Conservation (phyloP, 2,888 invertebrate species). For the Gibbula magus region DNA sequence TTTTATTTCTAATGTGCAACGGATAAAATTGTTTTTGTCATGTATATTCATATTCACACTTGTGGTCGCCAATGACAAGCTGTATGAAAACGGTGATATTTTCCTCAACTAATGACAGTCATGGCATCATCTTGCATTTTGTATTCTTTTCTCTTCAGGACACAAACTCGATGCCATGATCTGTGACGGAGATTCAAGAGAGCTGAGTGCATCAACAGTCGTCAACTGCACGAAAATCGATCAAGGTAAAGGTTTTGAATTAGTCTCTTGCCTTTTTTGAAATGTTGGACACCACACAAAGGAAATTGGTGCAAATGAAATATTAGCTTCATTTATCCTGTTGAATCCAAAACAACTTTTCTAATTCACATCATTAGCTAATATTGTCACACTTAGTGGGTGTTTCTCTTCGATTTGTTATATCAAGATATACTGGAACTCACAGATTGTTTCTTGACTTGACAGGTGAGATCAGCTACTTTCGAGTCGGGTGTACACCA, state of each 20-base stretch:
- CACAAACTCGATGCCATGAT: slow-evolving; percentile 53
- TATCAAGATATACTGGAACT: too few species aligned
- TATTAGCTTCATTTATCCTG: too few species aligned
- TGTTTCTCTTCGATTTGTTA: not conserved
- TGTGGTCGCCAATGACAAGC: too few species aligned
- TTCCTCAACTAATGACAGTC: too few species aligned
- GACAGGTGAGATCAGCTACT: slow-evolving; percentile 53
- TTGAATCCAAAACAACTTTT: not conserved
- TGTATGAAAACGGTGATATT: too few species aligned
- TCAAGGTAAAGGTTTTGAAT: slow-evolving; percentile 45
- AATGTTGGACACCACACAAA: not conserved
- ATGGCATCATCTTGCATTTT: too few species aligned
- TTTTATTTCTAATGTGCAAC: too few species aligned
- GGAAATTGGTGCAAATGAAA: too few species aligned
- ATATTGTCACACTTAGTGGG: not conserved
- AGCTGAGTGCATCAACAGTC: slow-evolving; percentile 56
- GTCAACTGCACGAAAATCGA: slow-evolving; percentile 58
- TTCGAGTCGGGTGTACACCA: slow-evolving; percentile 57
- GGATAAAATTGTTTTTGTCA: too few species aligned
- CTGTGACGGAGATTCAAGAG: slow-evolving; percentile 56
- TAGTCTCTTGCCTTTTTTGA: not conserved
- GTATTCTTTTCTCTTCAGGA: slow-evolving; percentile 41
- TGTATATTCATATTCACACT: too few species aligned
- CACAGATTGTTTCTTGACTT: not conserved
- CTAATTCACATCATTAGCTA: not conserved